Evolutionary conservation across 53 echinoderm and acorn worm species (phyloP), one percentile per base, ranked within the genome.

Genomic region (Patiria pectinifera): DNA sequence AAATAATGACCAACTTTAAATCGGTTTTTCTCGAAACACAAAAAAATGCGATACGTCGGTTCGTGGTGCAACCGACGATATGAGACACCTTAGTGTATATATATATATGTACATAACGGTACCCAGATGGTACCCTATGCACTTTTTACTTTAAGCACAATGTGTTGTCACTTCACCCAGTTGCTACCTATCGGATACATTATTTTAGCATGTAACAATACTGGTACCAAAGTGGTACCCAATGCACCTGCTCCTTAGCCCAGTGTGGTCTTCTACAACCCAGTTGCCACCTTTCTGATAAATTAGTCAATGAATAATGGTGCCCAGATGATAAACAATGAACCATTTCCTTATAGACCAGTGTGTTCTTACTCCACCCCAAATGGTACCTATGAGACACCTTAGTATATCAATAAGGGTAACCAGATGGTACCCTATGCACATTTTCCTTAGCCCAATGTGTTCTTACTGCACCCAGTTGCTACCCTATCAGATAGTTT

Each of bases 401-500:
- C 45, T 18, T 16, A 24, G 24, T 21, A 23, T 23, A 69, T 69
- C 74, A n/a, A 23, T 4, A 74, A 9, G 6, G 22, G 74, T 24
- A 84, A 63, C 63, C 84, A 84, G 2, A 43, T 43, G 84, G 84
- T 26, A 35, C 76, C 87, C 76, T 76, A 47, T 77, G 6, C 24
- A 87, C 5, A 53, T 35, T 35, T 35, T 35, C 53, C 53, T 53
- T 53, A 53, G 53, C 53, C 53, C 53, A 53, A 53, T 53, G 53
- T 53, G 53, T 53, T 53, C 53, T 53, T 53, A 74, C 79, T 93
- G 24, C 19, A 80, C 85, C 96, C 91, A 75, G 95, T 93, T 78
- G 87, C 91, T 84, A 95, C 94, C 76, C 89, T 35, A 95, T 5
- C 89, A 18, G 10, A 66, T 15, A 66, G 3, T 15, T 14, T 14